These are phyloP conservation scores for fruit fly (Drosophila melanogaster) DNA, from an alignment of 1,140 invertebrate genomes.

Conservation along the genomic window Release_6_plus_ISO1_MT NC_004354.4:23106001-23106500, in stretches of 20 bases:
- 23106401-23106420: conserved; percentile 35
- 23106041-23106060: conserved; percentile 42
- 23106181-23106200: conserved; percentile 81
- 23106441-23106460: conserved; percentile 59
- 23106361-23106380: conserved; percentile 71
- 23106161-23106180: conserved; percentile 79
- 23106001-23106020: neutral
- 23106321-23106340: neutral
- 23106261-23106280: conserved; percentile 74
- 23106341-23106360: conserved; percentile 69
- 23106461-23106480: conserved; percentile 72
- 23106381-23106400: conserved; percentile 51
- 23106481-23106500: conserved; percentile 64
- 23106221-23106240: conserved; percentile 83
- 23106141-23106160: conserved; percentile 80
- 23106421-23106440: conserved; percentile 31
- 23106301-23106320: neutral
- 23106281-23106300: conserved; percentile 41
- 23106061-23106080: conserved; percentile 24
- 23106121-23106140: conserved; percentile 83
- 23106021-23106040: conserved; percentile 5
- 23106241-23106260: conserved; percentile 82
- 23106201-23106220: conserved; percentile 80
- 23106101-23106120: conserved; percentile 84
- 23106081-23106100: conserved; percentile 35